phyloP scores from a whole-genome alignment of 2,113 vertebrate genomes.

The Limnothrissa miodon region DNA sequence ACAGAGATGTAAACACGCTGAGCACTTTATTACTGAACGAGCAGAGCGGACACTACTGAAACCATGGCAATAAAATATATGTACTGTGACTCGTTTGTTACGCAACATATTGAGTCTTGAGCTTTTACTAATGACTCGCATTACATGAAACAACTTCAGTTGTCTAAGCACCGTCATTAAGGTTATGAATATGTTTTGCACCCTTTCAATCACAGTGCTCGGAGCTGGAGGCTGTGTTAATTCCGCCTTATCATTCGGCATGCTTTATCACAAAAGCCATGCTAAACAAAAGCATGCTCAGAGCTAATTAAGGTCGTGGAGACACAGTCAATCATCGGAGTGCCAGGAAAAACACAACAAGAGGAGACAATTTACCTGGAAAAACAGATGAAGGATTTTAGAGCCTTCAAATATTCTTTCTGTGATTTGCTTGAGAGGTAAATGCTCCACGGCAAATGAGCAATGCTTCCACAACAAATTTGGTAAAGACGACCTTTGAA shows the following conservation, averaged over 20 bases:
- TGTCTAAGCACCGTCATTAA: conserved; percentile 32
- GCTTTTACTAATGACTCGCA: conserved; percentile 61
- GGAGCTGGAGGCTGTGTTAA: conserved; percentile 30
- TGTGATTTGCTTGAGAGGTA: background rate
- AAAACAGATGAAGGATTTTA: conserved; percentile 52
- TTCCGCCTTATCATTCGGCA: conserved; percentile 30
- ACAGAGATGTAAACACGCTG: conserved; percentile 1
- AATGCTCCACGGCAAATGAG: background rate
- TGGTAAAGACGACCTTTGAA: background rate
- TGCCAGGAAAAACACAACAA: conserved; percentile 53
- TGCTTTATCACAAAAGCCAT: conserved; percentile 47
- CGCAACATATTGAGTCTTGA: conserved; percentile 19
- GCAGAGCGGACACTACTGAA: background rate
- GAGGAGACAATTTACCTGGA: conserved; percentile 59
- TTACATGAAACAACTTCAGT: conserved; percentile 40
- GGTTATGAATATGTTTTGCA: conserved; percentile 47
- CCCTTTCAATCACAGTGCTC: conserved; percentile 37
- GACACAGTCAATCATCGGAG: conserved; percentile 46
- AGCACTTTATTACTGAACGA: background rate
- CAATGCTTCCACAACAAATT: background rate
- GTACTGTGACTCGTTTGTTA: conserved; percentile 16
- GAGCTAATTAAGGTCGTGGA: conserved; percentile 56
- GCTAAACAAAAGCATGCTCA: conserved; percentile 48
- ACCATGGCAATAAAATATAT: conserved; percentile 13
- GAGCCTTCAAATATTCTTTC: background rate